Base-by-base conservation (phyloP, 2,888 invertebrate genomes). In the Pasiphila rectangulata region DNA sequence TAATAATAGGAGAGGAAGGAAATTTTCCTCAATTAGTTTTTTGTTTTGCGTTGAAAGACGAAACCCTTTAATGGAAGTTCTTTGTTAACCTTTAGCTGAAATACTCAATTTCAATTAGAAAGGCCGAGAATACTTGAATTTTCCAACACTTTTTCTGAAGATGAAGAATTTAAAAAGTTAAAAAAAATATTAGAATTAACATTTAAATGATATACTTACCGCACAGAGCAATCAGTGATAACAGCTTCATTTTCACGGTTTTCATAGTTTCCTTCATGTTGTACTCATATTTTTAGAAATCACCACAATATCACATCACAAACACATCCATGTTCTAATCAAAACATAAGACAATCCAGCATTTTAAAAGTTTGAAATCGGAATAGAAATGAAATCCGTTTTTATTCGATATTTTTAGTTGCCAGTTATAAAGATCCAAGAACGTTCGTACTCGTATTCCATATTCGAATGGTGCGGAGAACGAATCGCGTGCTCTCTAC, bases 201-300 rank as follows among this genome's bases (percentile, higher is more conserved):
- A n/a, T n/a, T n/a, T n/a, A n/a, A 13, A 7, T 27, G 3, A 20
- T 37, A 1, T 12, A 39, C 86, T 84, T 68, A 86, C 87, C 86
- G 67, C 81, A 86, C 38, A 86, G 69, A 40, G 79, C 71, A 61
- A 86, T 73, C 29, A 87, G 54, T 45, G 72, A 66, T 53, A 83
- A 68, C 54, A 83, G 61, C 81, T 81, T 86, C 86, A 87, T 82
- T 65, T 80, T 82, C 41, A 63, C 59, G 56, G 56, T 65, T 69
- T 64, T 55, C 54, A 60, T 60, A 59, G 63, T 59, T 60, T 67
- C 59, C 64, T 59, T 56, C 61, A 67, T 71, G 63, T 67, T 64
- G 64, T 64, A 65, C 53, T 59, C 62, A 44, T 42, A 41, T 46
- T 49, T 46, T 45, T 50, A 50, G 50, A 42, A 44, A 40, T 30